Evolutionary conservation across 2,797 vertebrate species (phyloP).

Genomic region (Manis pentadactyla): DNA sequence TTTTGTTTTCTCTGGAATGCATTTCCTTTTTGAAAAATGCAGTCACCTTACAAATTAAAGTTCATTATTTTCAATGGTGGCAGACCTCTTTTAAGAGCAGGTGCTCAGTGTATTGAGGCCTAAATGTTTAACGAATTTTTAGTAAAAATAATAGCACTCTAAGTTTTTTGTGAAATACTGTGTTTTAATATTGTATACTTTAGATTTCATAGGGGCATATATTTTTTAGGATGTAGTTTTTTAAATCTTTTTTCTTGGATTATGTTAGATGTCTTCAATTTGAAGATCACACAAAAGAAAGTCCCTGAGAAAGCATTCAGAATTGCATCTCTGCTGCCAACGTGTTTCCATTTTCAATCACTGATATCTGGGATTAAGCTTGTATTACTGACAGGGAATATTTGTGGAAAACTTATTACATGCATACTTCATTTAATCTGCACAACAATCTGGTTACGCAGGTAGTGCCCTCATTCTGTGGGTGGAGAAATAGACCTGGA

Average conservation of each 20-base stretch:
- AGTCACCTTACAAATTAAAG: constrained; percentile 24
- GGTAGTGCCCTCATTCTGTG: background rate
- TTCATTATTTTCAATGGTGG: constrained; percentile 1
- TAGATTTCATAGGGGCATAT: constrained; percentile 10
- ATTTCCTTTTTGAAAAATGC: constrained; percentile 37
- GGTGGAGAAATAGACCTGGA: background rate
- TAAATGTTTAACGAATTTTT: background rate
- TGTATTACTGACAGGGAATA: background rate
- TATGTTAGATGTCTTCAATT: constrained; percentile 12
- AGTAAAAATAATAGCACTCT: constrained; percentile 32
- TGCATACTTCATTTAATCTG: background rate
- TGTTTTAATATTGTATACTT: background rate
- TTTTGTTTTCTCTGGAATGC: background rate
- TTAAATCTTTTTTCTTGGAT: constrained; percentile 28
- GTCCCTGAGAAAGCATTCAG: background rate
- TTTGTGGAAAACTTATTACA: background rate
- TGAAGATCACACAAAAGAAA: background rate
- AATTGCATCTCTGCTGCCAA: background rate
- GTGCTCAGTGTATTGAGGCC: background rate
- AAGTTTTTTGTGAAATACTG: constrained; percentile 30
- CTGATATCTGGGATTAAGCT: background rate
- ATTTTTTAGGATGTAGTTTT: constrained; percentile 33
- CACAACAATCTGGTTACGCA: background rate
- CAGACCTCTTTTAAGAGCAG: constrained; percentile 39
- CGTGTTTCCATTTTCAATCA: background rate